Evolutionary conservation across 1,140 invertebrate species (phyloP).

Genomic region (Dendroctonus ponderosae): DNA sequence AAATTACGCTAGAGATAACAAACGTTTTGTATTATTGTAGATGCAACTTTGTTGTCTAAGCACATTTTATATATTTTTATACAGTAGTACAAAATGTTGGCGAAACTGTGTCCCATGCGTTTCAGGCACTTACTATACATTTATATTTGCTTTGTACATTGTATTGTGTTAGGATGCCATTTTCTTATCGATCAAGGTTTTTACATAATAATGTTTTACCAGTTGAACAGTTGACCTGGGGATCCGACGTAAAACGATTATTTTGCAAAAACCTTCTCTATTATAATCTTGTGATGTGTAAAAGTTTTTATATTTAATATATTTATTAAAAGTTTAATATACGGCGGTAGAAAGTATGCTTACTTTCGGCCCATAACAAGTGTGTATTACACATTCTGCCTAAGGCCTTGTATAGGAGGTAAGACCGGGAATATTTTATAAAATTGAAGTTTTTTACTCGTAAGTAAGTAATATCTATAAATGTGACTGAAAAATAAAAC

Average conservation of each 20-base stretch:
- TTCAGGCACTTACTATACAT: not conserved
- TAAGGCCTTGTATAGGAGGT: not conserved
- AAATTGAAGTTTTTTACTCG: not conserved
- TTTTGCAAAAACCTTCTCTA: not conserved
- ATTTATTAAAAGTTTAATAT: not conserved
- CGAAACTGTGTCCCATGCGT: not conserved
- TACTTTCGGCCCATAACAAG: not conserved
- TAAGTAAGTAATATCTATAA: constrained; percentile 1
- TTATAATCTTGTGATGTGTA: constrained; percentile 3
- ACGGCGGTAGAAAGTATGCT: not conserved
- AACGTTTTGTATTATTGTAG: constrained; percentile 2
- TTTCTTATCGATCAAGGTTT: not conserved
- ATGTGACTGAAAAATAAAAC: not conserved
- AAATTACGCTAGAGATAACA: not conserved
- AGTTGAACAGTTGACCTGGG: not conserved
- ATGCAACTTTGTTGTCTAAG: not conserved
- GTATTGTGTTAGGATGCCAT: not conserved
- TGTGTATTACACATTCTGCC: not conserved
- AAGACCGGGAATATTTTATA: not conserved
- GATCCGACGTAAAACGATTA: not conserved
- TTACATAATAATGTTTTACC: not conserved
- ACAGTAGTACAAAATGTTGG: constrained; percentile 2
- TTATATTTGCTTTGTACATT: constrained; percentile 1
- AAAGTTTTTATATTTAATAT: constrained; percentile 4
- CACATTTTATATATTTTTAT: not conserved